Evolutionary conservation across 2,888 invertebrate genomes (phyloP).

Genomic region (Ectropis crepuscularia): DNA sequence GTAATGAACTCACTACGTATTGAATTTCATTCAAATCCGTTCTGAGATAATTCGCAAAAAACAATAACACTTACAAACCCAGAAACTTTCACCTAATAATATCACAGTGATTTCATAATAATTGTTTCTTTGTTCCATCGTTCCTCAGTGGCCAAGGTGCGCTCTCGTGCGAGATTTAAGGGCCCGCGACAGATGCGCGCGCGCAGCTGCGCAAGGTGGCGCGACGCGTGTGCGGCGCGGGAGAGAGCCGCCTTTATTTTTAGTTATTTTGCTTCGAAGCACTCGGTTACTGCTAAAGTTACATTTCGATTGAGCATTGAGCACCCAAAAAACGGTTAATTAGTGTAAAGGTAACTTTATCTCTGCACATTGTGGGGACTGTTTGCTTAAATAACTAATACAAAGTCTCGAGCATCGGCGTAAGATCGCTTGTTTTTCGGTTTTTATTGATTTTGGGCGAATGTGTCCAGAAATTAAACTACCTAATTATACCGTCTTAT

Average conservation of each 20-base stretch:
- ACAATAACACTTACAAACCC: too few species aligned
- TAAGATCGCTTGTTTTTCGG: too few species aligned
- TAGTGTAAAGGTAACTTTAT: neutral
- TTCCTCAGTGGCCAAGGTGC: slow-evolving; percentile 38
- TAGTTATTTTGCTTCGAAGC: slow-evolving; percentile 21
- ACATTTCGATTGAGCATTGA: slow-evolving; percentile 13
- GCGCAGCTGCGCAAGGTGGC: slow-evolving; percentile 71
- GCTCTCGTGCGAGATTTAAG: slow-evolving; percentile 54
- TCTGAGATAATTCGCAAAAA: too few species aligned
- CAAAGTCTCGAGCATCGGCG: neutral
- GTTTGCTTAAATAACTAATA: too few species aligned
- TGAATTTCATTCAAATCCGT: too few species aligned
- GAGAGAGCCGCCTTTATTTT: slow-evolving; percentile 27
- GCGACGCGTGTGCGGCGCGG: slow-evolving; percentile 59
- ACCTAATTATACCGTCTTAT: neutral
- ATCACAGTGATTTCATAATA: neutral
- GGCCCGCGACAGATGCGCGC: slow-evolving; percentile 60
- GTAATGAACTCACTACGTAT: too few species aligned
- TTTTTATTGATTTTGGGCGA: too few species aligned
- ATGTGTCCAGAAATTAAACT: neutral
- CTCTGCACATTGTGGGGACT: neutral
- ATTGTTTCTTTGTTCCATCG: neutral
- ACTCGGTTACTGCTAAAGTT: slow-evolving; percentile 13
- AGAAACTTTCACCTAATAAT: too few species aligned
- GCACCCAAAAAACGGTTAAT: slow-evolving; percentile 5